These are phyloP conservation scores for Pipistrellus pygmaeus DNA, from an alignment of 2,797 vertebrate genomes.

Conservation along the genomic window DNA sequence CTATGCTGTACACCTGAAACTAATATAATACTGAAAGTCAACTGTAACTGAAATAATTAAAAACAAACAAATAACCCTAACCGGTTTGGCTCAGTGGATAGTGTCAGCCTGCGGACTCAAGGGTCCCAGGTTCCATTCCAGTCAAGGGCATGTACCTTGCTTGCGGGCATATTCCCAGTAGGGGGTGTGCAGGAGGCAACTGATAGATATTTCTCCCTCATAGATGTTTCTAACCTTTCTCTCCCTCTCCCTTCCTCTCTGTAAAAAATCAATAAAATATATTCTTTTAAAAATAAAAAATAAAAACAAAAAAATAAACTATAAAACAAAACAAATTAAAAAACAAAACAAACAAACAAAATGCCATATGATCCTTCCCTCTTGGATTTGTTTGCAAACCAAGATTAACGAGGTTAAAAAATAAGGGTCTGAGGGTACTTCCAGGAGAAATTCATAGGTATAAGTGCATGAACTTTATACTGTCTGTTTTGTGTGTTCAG, in stretches of 20 bases:
- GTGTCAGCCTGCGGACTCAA: too few relatives aligned
- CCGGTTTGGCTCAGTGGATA: too few relatives aligned
- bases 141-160: too few relatives aligned
- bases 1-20: background rate
- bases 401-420: conserved; percentile 45
- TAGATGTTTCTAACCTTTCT: too few relatives aligned
- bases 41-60: background rate
- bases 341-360: background rate
- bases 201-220: too few relatives aligned
- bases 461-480: background rate
- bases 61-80: background rate
- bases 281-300: background rate
- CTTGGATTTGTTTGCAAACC: background rate
- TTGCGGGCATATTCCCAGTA: too few relatives aligned
- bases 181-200: too few relatives aligned
- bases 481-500: background rate
- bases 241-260: too few relatives aligned
- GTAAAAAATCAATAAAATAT: too few relatives aligned
- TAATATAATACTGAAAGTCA: background rate
- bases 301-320: background rate
- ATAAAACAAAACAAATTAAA: background rate
- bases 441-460: background rate
- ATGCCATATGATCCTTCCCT: background rate
- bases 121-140: too few relatives aligned
- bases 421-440: background rate